Evolutionary conservation across 1,140 invertebrate genomes (phyloP).

Genomic region (Anoplophora glabripennis): DNA sequence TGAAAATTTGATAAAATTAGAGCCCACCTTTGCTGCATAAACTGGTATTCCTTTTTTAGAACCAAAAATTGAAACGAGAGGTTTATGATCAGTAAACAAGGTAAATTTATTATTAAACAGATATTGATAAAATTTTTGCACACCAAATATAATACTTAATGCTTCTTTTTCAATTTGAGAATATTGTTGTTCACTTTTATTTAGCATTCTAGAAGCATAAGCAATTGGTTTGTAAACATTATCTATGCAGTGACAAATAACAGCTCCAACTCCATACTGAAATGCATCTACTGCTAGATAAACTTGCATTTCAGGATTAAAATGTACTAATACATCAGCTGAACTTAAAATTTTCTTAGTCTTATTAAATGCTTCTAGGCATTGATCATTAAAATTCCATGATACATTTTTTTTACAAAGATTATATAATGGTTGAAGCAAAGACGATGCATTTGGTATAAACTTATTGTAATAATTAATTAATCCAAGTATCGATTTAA

Average conservation of each 20-base stretch:
- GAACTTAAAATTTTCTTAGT: slow-evolving; percentile 38
- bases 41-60: slow-evolving; percentile 40
- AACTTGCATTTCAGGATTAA: slow-evolving; percentile 24
- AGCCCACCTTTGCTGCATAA: slow-evolving; percentile 40
- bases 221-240: slow-evolving; percentile 47
- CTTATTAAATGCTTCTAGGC: slow-evolving; percentile 31
- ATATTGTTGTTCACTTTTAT: slow-evolving; percentile 50
- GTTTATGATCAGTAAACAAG: slow-evolving; percentile 53
- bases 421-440: slow-evolving; percentile 11
- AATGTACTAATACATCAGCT: slow-evolving; percentile 29
- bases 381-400: slow-evolving; percentile 38
- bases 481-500: slow-evolving; percentile 10
- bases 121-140: slow-evolving; percentile 56
- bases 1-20: slow-evolving; percentile 41
- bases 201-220: slow-evolving; percentile 50
- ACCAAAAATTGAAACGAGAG: slow-evolving; percentile 50
- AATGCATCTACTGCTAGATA: slow-evolving; percentile 25
- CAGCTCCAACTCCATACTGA: slow-evolving; percentile 32
- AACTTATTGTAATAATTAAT: slow-evolving; percentile 43
- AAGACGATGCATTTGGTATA: slow-evolving; percentile 38
- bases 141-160: slow-evolving; percentile 52
- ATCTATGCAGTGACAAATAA: slow-evolving; percentile 33
- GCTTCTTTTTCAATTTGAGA: slow-evolving; percentile 56
- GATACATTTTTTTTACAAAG: slow-evolving; percentile 43
- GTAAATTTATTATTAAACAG: slow-evolving; percentile 53